Base-by-base conservation (phyloP, 30 jellyfish, hydroid and myxozoan species). In the Aurelia sp. region DNA sequence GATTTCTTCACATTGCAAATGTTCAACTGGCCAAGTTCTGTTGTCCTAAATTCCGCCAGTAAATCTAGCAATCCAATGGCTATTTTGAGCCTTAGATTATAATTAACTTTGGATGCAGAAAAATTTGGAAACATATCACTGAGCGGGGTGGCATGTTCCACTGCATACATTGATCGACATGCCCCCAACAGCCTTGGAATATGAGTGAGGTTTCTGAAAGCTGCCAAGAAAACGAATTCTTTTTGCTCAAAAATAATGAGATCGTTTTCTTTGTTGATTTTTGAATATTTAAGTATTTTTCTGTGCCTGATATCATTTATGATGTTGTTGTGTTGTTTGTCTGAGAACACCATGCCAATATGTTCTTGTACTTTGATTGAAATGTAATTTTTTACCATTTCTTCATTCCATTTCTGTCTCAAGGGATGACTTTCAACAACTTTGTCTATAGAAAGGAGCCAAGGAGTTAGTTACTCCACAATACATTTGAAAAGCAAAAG, bases 151-250 rank as follows among this genome's bases (percentile, higher is more conserved):
- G 76, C 63, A 18, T 52, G 67, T 44, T 91, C 97, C 15, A 91
- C 57, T 12, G 90, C 97, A 77, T 91, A 91, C 51, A 91, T 20
- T 13, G 69, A 30, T 18, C 92, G 97, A 70, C 97, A 91, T 16
- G 91, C 55, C 24, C 97, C 97, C 18, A 24, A 72, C 75, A 72
- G 22, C 71, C 75, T 72, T 18, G 67, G 71, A 24, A 71, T 47
- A n/a, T 72, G 67, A 40, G 84, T 15, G 22, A 50, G 75, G 33
- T 50, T 72, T 47, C 41, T 72, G 40, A 72, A 72, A 31, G 15
- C 51, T 22, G 75, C 24, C 10, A 18, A 72, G 22, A 72, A 72
- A 22, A 33, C 19, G 4, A 67, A 67, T 31, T 67, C 78, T 67
- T 27, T 67, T 67, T 67, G 78, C 18, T 67, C 69, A 4, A 59